A percentile compares a stretch with the other conserved stretches of the same genome.
Evolutionary conservation across 1,140 invertebrate genomes (phyloP).

Genomic region (Gyrodactylus bullatarudis): DNA sequence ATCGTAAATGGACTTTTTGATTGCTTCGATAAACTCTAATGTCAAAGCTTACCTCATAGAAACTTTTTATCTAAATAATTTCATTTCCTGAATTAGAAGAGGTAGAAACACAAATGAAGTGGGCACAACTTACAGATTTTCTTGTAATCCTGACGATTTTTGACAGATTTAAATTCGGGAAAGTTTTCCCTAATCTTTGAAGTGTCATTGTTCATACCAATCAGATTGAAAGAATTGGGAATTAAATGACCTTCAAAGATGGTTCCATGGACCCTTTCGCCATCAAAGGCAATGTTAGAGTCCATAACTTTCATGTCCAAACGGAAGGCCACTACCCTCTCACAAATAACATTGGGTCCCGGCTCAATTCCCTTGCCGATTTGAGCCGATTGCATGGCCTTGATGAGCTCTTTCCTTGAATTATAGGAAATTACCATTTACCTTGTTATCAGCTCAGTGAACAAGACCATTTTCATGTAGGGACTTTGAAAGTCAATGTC

Average conservation of each 20-base stretch:
- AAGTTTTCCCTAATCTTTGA: too few relatives aligned
- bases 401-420: not conserved
- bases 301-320: too few relatives aligned
- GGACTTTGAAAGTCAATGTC: not conserved
- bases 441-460: not conserved
- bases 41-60: too few relatives aligned
- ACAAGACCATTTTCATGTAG: not conserved
- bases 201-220: too few relatives aligned
- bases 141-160: too few relatives aligned
- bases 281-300: not conserved
- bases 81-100: too few relatives aligned
- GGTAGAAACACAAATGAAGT: too few relatives aligned
- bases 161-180: too few relatives aligned
- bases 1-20: too few relatives aligned
- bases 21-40: too few relatives aligned
- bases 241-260: not conserved
- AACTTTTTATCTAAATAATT: too few relatives aligned
- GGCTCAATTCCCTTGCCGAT: not conserved
- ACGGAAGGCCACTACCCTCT: not conserved
- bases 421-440: not conserved
- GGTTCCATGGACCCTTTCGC: not conserved
- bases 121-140: too few relatives aligned
- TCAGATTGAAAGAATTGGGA: not conserved
- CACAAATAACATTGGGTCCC: not conserved
- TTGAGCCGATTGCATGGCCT: not conserved